These are phyloP conservation scores for Scaptodrosophila latifasciaeformis DNA, from an alignment of 2,888 invertebrate species.

Conservation along the genomic window DNA sequence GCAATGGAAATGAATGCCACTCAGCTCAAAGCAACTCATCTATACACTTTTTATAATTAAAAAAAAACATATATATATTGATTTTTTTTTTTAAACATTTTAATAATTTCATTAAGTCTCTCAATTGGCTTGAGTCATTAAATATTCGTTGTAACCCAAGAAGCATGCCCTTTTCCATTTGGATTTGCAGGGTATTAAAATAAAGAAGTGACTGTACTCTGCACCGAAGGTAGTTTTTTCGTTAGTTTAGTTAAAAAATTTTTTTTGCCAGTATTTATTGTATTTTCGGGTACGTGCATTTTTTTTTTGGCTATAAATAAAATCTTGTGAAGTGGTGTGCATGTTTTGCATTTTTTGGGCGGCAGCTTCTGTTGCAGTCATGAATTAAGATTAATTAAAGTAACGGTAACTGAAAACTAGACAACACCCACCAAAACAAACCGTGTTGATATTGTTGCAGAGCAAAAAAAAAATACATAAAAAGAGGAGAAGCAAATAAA, in stretches of 20 bases:
- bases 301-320: conserved; percentile 53
- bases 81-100: too few relatives aligned
- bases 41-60: too few relatives aligned
- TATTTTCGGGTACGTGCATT: conserved; percentile 22
- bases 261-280: background rate
- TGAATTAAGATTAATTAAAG: conserved; percentile 67
- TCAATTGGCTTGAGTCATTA: too few relatives aligned
- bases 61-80: too few relatives aligned
- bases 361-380: conserved; percentile 59
- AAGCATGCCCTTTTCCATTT: too few relatives aligned
- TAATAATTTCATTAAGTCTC: too few relatives aligned
- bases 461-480: conserved; percentile 12
- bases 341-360: conserved; percentile 5
- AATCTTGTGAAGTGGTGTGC: conserved; percentile 57
- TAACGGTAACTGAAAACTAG: conserved; percentile 52
- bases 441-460: too few relatives aligned
- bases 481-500: conserved; percentile 28
- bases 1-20: conserved; percentile 16
- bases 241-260: too few relatives aligned
- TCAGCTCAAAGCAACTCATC: too few relatives aligned
- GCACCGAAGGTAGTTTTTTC: background rate
- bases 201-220: conserved; percentile 10
- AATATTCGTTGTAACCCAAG: too few relatives aligned
- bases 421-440: too few relatives aligned
- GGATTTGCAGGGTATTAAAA: background rate